phyloP scores from a whole-genome alignment of 2,888 invertebrate species.

The Gisinianus flammeolus region DNA sequence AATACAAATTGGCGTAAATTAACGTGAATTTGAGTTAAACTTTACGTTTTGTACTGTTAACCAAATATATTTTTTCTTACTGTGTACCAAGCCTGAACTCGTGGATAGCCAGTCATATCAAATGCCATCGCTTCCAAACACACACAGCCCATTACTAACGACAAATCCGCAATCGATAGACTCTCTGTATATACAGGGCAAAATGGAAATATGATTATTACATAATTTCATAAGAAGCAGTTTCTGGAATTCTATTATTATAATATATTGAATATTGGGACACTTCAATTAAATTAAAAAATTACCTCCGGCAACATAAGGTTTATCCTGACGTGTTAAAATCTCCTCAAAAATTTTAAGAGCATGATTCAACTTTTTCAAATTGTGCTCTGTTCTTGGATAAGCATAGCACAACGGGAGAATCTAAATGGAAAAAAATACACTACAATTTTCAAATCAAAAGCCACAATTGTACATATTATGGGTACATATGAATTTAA shows the following conservation, averaged over 20 bases:
- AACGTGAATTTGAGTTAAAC: too few species aligned
- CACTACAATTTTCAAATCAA: neutral
- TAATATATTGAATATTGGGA: neutral
- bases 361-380: slow-evolving; percentile 73
- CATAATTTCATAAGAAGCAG: neutral
- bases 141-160: slow-evolving; percentile 73
- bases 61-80: too few species aligned
- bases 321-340: slow-evolving; percentile 67
- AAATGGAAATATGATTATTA: too few species aligned
- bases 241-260: neutral
- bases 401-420: slow-evolving; percentile 80
- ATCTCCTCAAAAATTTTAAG: slow-evolving; percentile 73
- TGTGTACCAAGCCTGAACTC: slow-evolving; percentile 52
- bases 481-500: neutral
- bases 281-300: neutral
- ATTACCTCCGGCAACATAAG: slow-evolving; percentile 70
- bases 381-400: slow-evolving; percentile 69
- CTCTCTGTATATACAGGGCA: slow-evolving; percentile 66
- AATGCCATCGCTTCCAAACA: slow-evolving; percentile 75
- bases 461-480: neutral
- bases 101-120: slow-evolving; percentile 69
- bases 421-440: slow-evolving; percentile 65
- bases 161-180: slow-evolving; percentile 78
- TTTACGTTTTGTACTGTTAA: too few species aligned
- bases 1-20: too few species aligned